Base-by-base conservation (phyloP, 2,797 vertebrate genomes). In the Hemibagrus guttatus region DNA sequence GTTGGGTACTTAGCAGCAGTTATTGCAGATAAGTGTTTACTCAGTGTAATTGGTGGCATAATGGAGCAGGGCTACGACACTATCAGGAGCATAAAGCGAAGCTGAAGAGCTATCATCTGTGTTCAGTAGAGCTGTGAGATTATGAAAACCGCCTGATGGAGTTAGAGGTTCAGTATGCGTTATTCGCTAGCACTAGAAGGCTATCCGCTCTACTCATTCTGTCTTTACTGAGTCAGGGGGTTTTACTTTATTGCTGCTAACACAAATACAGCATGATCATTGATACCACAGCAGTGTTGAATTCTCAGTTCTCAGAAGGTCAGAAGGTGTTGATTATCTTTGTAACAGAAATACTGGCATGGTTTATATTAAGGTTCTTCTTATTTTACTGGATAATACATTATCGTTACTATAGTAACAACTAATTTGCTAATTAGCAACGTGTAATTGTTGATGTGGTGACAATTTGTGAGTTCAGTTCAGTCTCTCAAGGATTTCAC, bases 11-110 rank as follows among this genome's bases (percentile, higher is more conserved):
- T 76, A 66, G 28, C 49, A n/a, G 74, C 49, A 49, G 42, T 78
- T 79, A 66, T 75, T 79, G 49, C 75, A 56, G 74, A 78, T 39
- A 68, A 56, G 63, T 78, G 59, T 85, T 79, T 79, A 78, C 59
- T 56, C 74, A 68, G 84, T 54, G 46, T 78, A 85, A 66, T 66
- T 71, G 81, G 66, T 58, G 66, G 66, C 63, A 23, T 83, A 35
- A 71, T 83, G 49, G 49, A 83, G 13, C n/a, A 83, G 49, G 28
- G 49, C 52, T 83, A 58, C 7, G 66, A 71, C 66, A 71, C 46
- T 66, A 71, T 68, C 81, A 83, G 49, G 81, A 54, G 66, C 52
- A 71, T 71, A 69, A 83, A 71, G 81, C 19, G 7, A 39, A 71
- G 19, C 59, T 64, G 61, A 84, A 71, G 79, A 17, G 79, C 59